Percentiles rank a stretch among this genome's conserved stretches.
Conservation (phyloP, 2,797 vertebrate genomes). For the Pempheris klunzingeri region DNA sequence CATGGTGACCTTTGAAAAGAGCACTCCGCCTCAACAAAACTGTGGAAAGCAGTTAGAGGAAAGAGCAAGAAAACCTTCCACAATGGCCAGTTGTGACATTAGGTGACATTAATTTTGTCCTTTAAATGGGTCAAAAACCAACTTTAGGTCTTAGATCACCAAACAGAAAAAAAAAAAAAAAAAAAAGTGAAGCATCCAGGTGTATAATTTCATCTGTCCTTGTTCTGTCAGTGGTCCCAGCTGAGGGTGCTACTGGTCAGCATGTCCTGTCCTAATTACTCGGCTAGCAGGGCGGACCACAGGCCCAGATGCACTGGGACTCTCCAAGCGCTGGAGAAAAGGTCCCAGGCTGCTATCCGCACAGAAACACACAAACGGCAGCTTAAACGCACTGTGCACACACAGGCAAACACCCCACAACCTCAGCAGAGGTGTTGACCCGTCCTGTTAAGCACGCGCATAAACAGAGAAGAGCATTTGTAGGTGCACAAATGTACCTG, state of each 20-base stretch:
- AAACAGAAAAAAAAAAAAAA: slow-evolving; percentile 40
- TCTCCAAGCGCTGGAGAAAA: slow-evolving; percentile 44
- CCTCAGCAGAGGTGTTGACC: slow-evolving; percentile 3
- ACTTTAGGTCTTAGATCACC: slow-evolving; percentile 57
- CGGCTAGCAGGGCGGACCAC: slow-evolving; percentile 67
- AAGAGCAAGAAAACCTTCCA: slow-evolving; percentile 26
- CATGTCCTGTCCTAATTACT: slow-evolving; percentile 79
- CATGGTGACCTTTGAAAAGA: slow-evolving; percentile 45
- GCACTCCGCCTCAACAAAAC: slow-evolving; percentile 18
- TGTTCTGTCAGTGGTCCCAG: slow-evolving; percentile 78
- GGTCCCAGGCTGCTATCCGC: slow-evolving; percentile 28
- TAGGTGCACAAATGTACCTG: not conserved
- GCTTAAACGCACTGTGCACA: not conserved
- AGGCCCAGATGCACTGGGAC: slow-evolving; percentile 68
- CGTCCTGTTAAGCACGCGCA: not conserved
- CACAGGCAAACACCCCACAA: slow-evolving; percentile 6
- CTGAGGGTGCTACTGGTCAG: slow-evolving; percentile 72
- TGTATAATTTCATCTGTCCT: slow-evolving; percentile 77
- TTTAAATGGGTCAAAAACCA: slow-evolving; percentile 73
- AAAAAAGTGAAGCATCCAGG: slow-evolving; percentile 61
- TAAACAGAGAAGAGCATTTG: slow-evolving; percentile 1
- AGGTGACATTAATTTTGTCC: slow-evolving; percentile 67
- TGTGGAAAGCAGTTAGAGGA: slow-evolving; percentile 8
- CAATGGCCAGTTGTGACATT: slow-evolving; percentile 46
- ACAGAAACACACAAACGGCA: slow-evolving; percentile 30